phyloP scores from a whole-genome alignment of 2,797 vertebrate genomes.

The Neostethus bicornis region DNA sequence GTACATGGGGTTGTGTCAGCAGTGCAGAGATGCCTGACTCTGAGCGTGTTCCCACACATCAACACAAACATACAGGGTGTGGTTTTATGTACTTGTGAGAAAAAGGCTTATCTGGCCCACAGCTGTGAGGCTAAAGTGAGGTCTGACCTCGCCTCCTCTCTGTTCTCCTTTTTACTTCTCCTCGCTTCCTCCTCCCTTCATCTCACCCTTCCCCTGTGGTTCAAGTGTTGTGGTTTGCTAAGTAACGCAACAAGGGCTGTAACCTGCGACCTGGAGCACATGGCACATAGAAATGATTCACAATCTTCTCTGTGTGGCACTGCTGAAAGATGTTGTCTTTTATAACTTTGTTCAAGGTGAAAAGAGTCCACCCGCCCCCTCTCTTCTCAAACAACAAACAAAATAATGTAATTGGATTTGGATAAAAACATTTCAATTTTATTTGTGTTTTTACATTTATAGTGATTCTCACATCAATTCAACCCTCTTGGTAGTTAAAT shows the following conservation, averaged over 20 bases:
- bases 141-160: constrained; percentile 75
- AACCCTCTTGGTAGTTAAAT: too few relatives aligned
- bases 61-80: constrained; percentile 53
- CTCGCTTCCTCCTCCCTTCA: constrained; percentile 44
- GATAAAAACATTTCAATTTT: not conserved
- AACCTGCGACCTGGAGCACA: constrained; percentile 67
- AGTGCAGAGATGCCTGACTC: constrained; percentile 32
- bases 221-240: constrained; percentile 45
- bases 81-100: constrained; percentile 74
- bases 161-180: constrained; percentile 42
- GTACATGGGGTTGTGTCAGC: constrained; percentile 48
- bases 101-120: constrained; percentile 74
- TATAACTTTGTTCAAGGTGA: constrained; percentile 77
- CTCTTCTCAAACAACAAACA: constrained; percentile 1
- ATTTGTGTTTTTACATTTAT: too few relatives aligned
- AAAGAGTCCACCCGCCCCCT: constrained; percentile 35
- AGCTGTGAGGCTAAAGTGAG: constrained; percentile 83
- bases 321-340: constrained; percentile 72
- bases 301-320: constrained; percentile 77
- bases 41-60: constrained; percentile 19
- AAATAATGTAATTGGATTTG: not conserved
- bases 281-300: constrained; percentile 62
- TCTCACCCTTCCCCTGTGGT: constrained; percentile 59
- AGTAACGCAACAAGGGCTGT: constrained; percentile 61
- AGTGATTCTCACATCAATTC: too few relatives aligned